phyloP scores from a whole-genome alignment of 2,888 invertebrate species.

The Melanophora roralis region DNA sequence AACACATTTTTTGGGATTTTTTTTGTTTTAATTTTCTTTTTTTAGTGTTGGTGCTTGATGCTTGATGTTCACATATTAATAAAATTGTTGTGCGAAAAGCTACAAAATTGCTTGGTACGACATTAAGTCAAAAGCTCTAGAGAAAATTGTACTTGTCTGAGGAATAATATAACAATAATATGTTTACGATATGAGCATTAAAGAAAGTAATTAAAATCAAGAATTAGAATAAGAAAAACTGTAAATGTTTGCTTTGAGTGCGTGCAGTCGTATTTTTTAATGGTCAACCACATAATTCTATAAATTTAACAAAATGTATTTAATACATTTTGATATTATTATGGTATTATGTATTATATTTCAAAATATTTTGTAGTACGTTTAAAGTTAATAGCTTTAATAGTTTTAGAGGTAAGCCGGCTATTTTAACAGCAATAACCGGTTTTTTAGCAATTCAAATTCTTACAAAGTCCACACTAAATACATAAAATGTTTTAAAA shows the following conservation, averaged over 20 bases:
- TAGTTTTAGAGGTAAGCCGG: too few relatives aligned
- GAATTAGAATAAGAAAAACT: neutral
- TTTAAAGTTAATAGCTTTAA: too few relatives aligned
- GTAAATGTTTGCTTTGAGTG: neutral
- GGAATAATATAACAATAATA: slow-evolving; percentile 30
- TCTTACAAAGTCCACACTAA: too few relatives aligned
- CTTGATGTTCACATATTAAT: slow-evolving; percentile 16
- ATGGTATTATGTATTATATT: too few relatives aligned
- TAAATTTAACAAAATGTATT: too few relatives aligned
- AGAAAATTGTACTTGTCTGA: slow-evolving; percentile 46
- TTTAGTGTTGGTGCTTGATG: neutral
- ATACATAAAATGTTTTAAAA: too few relatives aligned
- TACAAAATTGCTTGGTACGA: slow-evolving; percentile 30
- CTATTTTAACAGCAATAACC: too few relatives aligned
- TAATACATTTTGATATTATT: too few relatives aligned
- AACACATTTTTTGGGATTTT: neutral
- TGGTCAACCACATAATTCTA: neutral
- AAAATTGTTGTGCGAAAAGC: slow-evolving; percentile 23
- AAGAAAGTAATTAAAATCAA: slow-evolving; percentile 11
- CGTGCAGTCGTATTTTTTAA: neutral
- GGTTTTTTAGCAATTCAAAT: too few relatives aligned
- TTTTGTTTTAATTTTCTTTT: neutral
- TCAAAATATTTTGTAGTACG: too few relatives aligned
- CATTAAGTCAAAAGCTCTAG: slow-evolving; percentile 54
- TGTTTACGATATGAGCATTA: slow-evolving; percentile 32